Conservation (phyloP, 2,797 vertebrate species). For the Syngnathus rostellatus region DNA sequence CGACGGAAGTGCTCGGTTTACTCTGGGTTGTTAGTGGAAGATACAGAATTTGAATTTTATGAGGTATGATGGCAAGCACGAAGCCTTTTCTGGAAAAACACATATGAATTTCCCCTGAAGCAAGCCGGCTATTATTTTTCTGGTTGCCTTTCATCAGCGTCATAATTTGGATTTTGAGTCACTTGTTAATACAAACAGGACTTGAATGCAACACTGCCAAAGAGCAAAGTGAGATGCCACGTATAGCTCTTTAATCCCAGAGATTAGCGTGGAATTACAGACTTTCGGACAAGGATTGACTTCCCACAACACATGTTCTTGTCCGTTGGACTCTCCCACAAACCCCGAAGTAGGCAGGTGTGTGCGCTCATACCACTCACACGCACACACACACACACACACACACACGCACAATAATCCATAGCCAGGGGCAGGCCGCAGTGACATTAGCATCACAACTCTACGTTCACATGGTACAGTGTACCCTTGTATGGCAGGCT, state of each 20-base stretch:
- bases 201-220: conserved; percentile 49
- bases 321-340: conserved; percentile 28
- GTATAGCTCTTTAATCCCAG: conserved; percentile 65
- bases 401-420: conserved; percentile 19
- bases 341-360: not conserved
- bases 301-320: conserved; percentile 43
- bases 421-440: conserved; percentile 11
- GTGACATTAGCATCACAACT: conserved; percentile 19
- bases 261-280: conserved; percentile 64
- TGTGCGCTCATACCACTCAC: not conserved
- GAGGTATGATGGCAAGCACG: no score
- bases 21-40: not conserved
- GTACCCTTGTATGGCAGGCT: conserved; percentile 41
- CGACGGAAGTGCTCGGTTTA: not conserved
- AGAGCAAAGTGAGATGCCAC: conserved; percentile 46
- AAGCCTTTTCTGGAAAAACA: not conserved
- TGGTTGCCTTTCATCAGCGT: not conserved
- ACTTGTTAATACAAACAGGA: conserved; percentile 31
- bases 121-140: not conserved
- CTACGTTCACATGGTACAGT: conserved; percentile 21
- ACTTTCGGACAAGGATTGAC: conserved; percentile 54
- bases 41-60: no score
- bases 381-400: not conserved
- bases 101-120: not conserved
- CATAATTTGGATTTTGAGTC: conserved; percentile 1